phyloP scores from a whole-genome alignment of 2,113 vertebrate genomes.

The Struthidea cinerea region DNA sequence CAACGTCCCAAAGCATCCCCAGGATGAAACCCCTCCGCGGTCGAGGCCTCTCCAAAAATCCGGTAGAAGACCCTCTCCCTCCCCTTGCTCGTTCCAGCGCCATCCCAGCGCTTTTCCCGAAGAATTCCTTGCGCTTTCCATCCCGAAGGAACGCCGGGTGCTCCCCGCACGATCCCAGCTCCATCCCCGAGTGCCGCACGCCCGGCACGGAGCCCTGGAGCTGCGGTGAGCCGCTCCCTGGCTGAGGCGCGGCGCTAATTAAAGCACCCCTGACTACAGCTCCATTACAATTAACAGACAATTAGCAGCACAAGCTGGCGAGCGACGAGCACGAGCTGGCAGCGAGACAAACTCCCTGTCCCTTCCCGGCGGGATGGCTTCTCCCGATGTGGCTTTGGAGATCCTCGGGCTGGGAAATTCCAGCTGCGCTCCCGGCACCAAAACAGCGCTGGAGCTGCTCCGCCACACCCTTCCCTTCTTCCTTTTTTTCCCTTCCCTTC shows the following conservation, averaged over 20 bases:
- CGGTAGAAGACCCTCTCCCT: rapidly evolving
- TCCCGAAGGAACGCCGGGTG: rapidly evolving
- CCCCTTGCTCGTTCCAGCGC: background rate
- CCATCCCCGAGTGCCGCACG: rapidly evolving
- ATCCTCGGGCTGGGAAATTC: background rate
- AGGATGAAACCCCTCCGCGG: rapidly evolving
- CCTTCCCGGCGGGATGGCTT: background rate
- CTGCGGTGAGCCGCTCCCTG: background rate
- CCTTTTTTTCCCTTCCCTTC: background rate
- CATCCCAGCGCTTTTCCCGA: rapidly evolving
- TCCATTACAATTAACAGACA: slow-evolving; percentile 70
- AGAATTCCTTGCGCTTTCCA: rapidly evolving
- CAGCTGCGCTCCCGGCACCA: background rate
- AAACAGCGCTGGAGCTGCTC: rapidly evolving
- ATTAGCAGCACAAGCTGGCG: slow-evolving; percentile 64
- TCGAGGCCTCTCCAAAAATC: rapidly evolving
- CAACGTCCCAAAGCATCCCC: rapidly evolving
- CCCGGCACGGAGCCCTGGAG: rapidly evolving
- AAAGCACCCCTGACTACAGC: slow-evolving; percentile 38
- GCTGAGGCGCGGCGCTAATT: slow-evolving; percentile 57
- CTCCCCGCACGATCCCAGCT: rapidly evolving
- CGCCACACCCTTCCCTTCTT: background rate
- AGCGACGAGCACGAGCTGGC: slow-evolving; percentile 48
- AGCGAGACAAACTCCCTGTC: background rate
- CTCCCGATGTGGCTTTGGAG: rapidly evolving